Evolutionary conservation across 2,888 invertebrate genomes (phyloP), one percentile per base, ranked within the genome.

Genomic region (Drosophila pullipes): DNA sequence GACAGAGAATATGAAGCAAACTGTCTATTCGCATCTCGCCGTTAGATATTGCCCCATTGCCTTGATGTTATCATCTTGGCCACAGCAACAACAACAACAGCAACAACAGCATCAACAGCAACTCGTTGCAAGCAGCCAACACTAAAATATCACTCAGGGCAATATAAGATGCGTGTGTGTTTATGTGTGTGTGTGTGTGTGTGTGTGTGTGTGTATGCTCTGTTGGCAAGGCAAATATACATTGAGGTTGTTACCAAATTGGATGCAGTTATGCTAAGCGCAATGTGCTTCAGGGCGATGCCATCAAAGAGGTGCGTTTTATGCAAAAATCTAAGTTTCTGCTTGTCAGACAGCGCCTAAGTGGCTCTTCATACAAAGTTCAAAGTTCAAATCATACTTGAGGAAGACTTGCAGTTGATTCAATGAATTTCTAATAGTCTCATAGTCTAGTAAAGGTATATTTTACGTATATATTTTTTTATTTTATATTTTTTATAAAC

Each of bases 211-310:
- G 52, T 74, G 52, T 65, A 55, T 55, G 57, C 62, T 60, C 54
- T 62, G 55, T 55, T 78, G 78, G 53, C 57, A 41, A 68, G 69
- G 81, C 69, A 88, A 88, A 85, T 85, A 85, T 85, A 83, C 88
- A 83, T 85, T 88, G 86, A 66, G 82, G 81, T 82, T 85, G 78
- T 83, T 88, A 88, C 89, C 89, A 85, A 85, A 85, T 83, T 88
- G 86, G 74, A 85, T 88, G 82, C 84, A 85, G 86, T 83, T 82
- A 84, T 78, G 80, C 74, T 82, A 68, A 79, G 59, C 66, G 62
- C 78, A 80, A 76, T 59, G 61, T 68, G 74, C 70, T 63, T 63
- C 71, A 69, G 63, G 70, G 69, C 65, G 30, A 41, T 70, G 74
- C 74, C 35, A 70, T 67, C 66, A 67, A 62, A 69, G 78, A 69